Base-by-base conservation (phyloP, 2,888 invertebrate genomes). In the Notocelia uddmanniana region DNA sequence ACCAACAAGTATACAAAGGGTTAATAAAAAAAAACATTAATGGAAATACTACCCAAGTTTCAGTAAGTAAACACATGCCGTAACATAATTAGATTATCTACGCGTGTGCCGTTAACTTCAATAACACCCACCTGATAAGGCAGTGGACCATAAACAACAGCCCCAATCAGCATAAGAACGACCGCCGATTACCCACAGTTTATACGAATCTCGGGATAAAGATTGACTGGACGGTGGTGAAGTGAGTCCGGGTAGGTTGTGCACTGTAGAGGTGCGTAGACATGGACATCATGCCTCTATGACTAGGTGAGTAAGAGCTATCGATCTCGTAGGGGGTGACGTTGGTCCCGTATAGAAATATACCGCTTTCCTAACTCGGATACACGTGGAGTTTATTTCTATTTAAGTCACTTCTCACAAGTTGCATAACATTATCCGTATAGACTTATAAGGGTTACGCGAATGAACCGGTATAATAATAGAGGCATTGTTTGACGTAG, bases 361-460 rank as follows among this genome's bases (percentile, higher is more conserved):
- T 59, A 21, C 21, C 21, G 18, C 15, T 13, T 55, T 31, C 15
- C 15, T 8, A 6, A 45, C 45, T 45, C 8, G 41, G 41, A 15
- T 3, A 19, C 59, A 59, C 59, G 59, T 15, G 37, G 59, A 21
- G 37, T 8, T 37, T 59, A 59, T 21, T 45, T 60, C 45, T 45
- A 41, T 60, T 15, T 15, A 58, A 21, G 37, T 34, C 10, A 54
- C 13, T 59, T 41, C 37, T 37, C 15, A 59, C 59, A 19, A 15
- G 13, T 41, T 19, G 31, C 11, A 15, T 21, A 41, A 59, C 41
- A 41, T 21, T 13, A 37, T 45, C 13, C 5, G 45, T 45, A 45
- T n/a, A 34, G 31, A 15, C 5, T 15, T 45, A 45, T n/a, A 34
- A 18, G 8, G 15, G n/a, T 55, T 55, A 55, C 54, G 54, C 9